phyloP scores from a whole-genome alignment of 2,797 vertebrate species.

The Chelon auratus region DNA sequence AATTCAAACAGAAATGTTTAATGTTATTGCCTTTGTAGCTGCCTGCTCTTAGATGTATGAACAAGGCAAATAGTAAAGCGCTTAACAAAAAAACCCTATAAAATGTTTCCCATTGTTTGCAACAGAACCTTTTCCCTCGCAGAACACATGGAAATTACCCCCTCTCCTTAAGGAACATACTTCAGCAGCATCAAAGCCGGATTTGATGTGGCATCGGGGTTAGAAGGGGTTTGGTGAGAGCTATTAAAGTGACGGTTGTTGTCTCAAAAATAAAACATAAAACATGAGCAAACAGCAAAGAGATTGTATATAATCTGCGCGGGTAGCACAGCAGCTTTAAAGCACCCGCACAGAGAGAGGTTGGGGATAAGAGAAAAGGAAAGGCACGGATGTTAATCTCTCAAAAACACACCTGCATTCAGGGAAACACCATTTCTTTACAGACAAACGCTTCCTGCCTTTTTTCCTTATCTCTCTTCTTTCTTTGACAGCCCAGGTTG shows the following conservation, averaged over 20 bases:
- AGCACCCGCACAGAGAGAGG: constrained; percentile 17
- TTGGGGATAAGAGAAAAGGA: constrained; percentile 40
- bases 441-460: constrained; percentile 16
- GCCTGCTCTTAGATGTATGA: not conserved
- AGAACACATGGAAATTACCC: not conserved
- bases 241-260: constrained; percentile 9
- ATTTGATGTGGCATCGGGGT: not conserved
- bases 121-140: not conserved
- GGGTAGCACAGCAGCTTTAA: constrained; percentile 52
- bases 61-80: not conserved
- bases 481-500: constrained; percentile 12
- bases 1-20: too few relatives aligned
- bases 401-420: constrained; percentile 58
- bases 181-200: not conserved
- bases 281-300: constrained; percentile 45
- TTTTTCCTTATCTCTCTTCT: constrained; percentile 21
- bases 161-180: not conserved
- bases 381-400: constrained; percentile 58
- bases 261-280: constrained; percentile 33
- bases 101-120: not conserved
- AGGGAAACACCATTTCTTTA: constrained; percentile 27
- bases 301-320: constrained; percentile 46
- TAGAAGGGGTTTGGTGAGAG: constrained; percentile 25
- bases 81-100: not conserved
- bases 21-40: not conserved